Evolutionary conservation across 2,888 invertebrate species (phyloP).

Genomic region (Limnephilus rhombicus): DNA sequence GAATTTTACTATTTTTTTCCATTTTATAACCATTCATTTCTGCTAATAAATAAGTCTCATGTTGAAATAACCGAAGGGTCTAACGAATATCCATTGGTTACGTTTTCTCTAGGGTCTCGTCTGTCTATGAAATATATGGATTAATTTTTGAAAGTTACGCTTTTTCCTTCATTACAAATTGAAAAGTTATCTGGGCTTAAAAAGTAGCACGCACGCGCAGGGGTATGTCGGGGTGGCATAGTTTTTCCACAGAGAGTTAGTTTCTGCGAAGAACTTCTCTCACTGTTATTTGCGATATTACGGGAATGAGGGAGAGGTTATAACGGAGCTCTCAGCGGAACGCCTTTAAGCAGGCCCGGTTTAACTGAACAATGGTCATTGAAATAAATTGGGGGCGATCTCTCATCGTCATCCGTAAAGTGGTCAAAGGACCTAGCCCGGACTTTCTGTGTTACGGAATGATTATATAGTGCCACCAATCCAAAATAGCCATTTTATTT

Average conservation of each 20-base stretch:
- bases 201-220: constrained; percentile 48
- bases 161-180: constrained; percentile 43
- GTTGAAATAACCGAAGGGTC: constrained; percentile 4
- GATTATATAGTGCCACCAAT: constrained; percentile 42
- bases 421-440: not conserved
- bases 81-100: not conserved
- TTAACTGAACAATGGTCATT: constrained; percentile 62
- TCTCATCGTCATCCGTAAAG: constrained; percentile 59
- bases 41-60: not conserved
- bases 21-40: not conserved
- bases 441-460: constrained; percentile 40
- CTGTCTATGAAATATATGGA: not conserved
- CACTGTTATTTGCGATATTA: not conserved
- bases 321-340: not conserved
- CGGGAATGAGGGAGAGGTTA: not conserved
- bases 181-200: constrained; percentile 45
- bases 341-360: constrained; percentile 38
- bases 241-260: not conserved
- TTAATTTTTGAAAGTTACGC: constrained; percentile 10
- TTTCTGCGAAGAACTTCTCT: not conserved
- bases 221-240: constrained; percentile 36
- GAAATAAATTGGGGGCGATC: constrained; percentile 59
- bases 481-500: constrained; percentile 31
- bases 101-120: not conserved
- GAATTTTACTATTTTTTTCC: not conserved